Conservation (phyloP, 2,888 invertebrate species). For the Tiliacea aurago region DNA sequence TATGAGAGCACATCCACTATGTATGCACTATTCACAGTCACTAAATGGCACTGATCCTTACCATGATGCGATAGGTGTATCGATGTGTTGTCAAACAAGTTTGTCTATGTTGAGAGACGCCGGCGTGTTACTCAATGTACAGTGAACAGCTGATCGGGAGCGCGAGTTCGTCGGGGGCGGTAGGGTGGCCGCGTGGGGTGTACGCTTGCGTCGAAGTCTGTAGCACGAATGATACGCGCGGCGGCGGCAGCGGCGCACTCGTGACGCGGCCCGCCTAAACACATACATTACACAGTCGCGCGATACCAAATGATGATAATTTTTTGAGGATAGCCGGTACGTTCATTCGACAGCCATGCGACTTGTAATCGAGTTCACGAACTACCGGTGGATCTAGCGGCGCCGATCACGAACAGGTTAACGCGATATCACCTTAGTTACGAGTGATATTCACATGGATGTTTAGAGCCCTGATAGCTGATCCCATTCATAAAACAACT, state of each 20-base stretch:
- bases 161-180: constrained; percentile 72
- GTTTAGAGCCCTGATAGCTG: constrained; percentile 62
- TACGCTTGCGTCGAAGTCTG: constrained; percentile 82
- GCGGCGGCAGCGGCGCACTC: constrained; percentile 85
- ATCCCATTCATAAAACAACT: constrained; percentile 66
- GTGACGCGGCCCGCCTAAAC: constrained; percentile 83
- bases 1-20: constrained; percentile 73
- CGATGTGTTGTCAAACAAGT: constrained; percentile 77
- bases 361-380: constrained; percentile 79
- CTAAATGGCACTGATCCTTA: constrained; percentile 82
- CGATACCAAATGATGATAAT: constrained; percentile 80
- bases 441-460: constrained; percentile 76
- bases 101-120: constrained; percentile 68
- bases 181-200: constrained; percentile 78
- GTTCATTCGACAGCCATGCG: constrained; percentile 84
- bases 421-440: constrained; percentile 72
- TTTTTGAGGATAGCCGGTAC: constrained; percentile 82
- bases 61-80: constrained; percentile 80
- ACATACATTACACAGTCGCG: constrained; percentile 78
- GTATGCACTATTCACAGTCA: constrained; percentile 80
- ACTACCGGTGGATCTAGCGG: constrained; percentile 71
- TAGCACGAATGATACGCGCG: constrained; percentile 86
- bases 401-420: constrained; percentile 79
- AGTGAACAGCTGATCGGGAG: constrained; percentile 85
- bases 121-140: constrained; percentile 67